These are phyloP conservation scores for Chrysolina oricalcia DNA, from an alignment of 2,888 invertebrate genomes.

Conservation along the genomic window DNA sequence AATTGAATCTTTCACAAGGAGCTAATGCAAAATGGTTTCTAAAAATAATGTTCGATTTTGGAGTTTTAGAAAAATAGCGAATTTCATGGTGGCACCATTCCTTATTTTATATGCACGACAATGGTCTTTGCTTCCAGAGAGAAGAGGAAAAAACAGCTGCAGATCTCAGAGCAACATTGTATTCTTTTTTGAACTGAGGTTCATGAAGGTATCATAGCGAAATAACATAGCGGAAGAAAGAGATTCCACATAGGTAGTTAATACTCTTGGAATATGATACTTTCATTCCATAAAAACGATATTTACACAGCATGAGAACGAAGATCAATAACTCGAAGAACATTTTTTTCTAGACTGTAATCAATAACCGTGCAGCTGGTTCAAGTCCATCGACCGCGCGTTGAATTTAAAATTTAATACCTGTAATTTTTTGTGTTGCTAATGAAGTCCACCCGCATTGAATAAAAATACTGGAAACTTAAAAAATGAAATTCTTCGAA, in stretches of 20 bases:
- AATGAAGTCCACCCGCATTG: conserved; percentile 33
- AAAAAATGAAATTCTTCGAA: background rate
- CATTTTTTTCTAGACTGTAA: conserved; percentile 10
- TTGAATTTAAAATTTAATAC: conserved; percentile 22
- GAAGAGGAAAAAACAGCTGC: too few relatives aligned
- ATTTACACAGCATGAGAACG: background rate
- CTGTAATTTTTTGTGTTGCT: conserved; percentile 16
- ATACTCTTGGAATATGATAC: background rate
- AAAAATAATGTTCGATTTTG: too few relatives aligned
- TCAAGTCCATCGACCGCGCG: conserved; percentile 11
- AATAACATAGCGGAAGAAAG: background rate
- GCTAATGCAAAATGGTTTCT: too few relatives aligned
- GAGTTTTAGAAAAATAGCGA: too few relatives aligned
- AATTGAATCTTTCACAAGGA: too few relatives aligned
- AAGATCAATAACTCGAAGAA: background rate
- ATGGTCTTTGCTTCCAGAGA: too few relatives aligned
- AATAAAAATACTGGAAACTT: conserved; percentile 20
- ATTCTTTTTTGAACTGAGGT: too few relatives aligned
- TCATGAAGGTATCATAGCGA: background rate
- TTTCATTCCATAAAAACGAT: conserved; percentile 6
- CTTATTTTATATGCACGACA: too few relatives aligned
- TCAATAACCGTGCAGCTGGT: conserved; percentile 14
- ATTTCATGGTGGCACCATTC: too few relatives aligned
- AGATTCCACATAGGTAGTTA: background rate
- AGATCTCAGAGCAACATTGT: too few relatives aligned